Percentiles rank a stretch among this genome's conserved stretches.
Conservation (phyloP, 2,888 invertebrate species). For the Physocephala rufipes region DNA sequence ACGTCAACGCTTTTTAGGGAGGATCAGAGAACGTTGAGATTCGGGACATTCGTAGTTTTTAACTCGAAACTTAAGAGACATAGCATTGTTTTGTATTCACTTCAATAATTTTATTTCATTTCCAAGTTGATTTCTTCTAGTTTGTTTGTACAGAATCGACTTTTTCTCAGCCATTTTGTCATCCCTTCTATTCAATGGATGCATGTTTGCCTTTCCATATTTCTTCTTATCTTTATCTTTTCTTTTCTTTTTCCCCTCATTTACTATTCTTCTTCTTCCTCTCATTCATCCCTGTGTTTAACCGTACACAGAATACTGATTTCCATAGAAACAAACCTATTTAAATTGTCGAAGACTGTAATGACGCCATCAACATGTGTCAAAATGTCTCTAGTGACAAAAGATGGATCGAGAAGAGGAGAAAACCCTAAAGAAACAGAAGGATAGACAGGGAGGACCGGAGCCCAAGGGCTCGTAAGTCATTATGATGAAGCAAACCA, state of each 20-base stretch:
- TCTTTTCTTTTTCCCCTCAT: no score
- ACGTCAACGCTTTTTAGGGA: constrained; percentile 29
- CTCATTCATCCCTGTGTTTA: neutral
- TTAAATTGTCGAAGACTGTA: constrained; percentile 31
- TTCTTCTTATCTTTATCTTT: neutral
- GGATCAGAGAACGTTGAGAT: no score
- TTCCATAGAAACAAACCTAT: constrained; percentile 21
- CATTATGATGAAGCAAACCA: neutral
- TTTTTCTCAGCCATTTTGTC: neutral
- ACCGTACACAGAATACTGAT: constrained; percentile 23
- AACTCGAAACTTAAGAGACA: neutral
- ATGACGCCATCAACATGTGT: constrained; percentile 32
- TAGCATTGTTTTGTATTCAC: neutral
- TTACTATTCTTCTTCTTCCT: neutral
- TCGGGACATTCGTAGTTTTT: no score
- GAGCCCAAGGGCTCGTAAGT: neutral
- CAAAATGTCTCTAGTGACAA: constrained; percentile 1
- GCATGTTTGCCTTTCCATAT: neutral
- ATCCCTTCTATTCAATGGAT: neutral
- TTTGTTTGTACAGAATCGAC: no score
- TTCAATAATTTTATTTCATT: no score
- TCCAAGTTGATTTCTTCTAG: no score
- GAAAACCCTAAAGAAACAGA: neutral
- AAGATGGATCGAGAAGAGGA: neutral
- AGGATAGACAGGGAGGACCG: neutral